Base-by-base conservation (phyloP, 2,888 invertebrate species). In the Chloromyia formosa region DNA sequence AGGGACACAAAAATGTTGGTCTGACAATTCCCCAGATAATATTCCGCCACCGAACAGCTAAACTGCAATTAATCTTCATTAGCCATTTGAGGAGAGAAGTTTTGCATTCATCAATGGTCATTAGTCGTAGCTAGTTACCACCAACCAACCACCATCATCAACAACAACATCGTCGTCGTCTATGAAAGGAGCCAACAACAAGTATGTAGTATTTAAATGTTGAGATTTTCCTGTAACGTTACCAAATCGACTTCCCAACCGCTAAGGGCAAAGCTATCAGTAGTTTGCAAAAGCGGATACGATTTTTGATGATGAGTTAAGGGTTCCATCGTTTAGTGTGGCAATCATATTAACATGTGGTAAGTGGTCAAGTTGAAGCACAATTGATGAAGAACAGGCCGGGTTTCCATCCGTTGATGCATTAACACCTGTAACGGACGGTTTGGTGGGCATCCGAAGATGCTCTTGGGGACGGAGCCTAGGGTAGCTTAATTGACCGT, bases 21-120 rank as follows among this genome's bases (percentile, higher is more conserved):
- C 61, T 61, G 53, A 49, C 23, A 22, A 53, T 20, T 49, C 20
- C 49, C 53, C n/a, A 53, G 56, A 20, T 16, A 10, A 56, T 56
- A 56, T 56, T 56, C 56, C 20, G 18, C 62, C 42, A 62, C 62
- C 40, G 40, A n/a, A n/a, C 18, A 16, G 27, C 53, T 49, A 45
- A 45, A 45, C 53, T 83, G 84, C 84, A 84, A 84, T 84, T 84
- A 84, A 84, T 84, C 84, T 84, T 84, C 84, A 84, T 84, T 84
- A 84, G 80, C 81, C 80, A 16, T 54, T 69, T 53, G 40, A 53
- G 35, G 16, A 54, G 60, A 9, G 60, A 23, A 60, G 53, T 69
- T 69, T 54, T 23, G 68, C 53, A 69, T 62, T 42, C 40, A 35
- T 69, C 53, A 54, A 69, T 69, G 68, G 40, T 23, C 68, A 69